Evolutionary conservation across 35 echinoderm and acorn worm genomes (phyloP).

Genomic region (Lytechinus pictus): DNA sequence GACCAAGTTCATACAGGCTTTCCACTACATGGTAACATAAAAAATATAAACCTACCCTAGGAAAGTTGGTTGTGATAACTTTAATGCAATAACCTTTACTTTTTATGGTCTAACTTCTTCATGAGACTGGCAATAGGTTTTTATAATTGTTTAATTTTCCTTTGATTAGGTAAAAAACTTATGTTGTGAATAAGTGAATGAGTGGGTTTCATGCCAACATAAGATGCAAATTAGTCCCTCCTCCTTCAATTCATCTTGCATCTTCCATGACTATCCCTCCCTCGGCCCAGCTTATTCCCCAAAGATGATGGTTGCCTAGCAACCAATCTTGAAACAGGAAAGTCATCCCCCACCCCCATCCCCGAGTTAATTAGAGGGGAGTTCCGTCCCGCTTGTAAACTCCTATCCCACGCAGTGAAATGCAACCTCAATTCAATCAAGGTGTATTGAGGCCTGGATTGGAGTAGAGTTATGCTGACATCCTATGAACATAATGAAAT

Average conservation of each 20-base stretch:
- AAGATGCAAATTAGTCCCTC: neutral
- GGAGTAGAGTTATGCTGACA: neutral
- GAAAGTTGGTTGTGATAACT: too few relatives aligned
- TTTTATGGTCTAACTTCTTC: too few relatives aligned
- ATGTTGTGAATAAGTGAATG: too few relatives aligned
- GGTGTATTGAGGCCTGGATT: neutral
- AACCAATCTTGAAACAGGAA: slow-evolving; percentile 18
- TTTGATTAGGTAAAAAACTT: too few relatives aligned
- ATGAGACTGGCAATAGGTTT: too few relatives aligned
- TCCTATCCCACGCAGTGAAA: neutral
- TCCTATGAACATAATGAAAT: too few relatives aligned
- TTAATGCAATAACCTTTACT: too few relatives aligned
- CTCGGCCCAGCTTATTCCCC: neutral
- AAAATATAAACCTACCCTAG: too few relatives aligned
- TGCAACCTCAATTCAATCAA: neutral
- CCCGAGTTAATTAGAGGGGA: neutral
- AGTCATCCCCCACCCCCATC: neutral
- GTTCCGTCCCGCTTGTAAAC: neutral
- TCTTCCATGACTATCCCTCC: neutral
- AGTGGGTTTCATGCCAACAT: too few relatives aligned
- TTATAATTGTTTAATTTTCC: too few relatives aligned
- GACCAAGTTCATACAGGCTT: too few relatives aligned
- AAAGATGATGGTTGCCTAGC: neutral
- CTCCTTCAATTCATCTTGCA: neutral
- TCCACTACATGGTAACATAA: too few relatives aligned